A percentile compares a stretch with the other conserved stretches of the same genome.
Conservation (phyloP, 1,140 invertebrate genomes). For the Drosophila parvula region DNA sequence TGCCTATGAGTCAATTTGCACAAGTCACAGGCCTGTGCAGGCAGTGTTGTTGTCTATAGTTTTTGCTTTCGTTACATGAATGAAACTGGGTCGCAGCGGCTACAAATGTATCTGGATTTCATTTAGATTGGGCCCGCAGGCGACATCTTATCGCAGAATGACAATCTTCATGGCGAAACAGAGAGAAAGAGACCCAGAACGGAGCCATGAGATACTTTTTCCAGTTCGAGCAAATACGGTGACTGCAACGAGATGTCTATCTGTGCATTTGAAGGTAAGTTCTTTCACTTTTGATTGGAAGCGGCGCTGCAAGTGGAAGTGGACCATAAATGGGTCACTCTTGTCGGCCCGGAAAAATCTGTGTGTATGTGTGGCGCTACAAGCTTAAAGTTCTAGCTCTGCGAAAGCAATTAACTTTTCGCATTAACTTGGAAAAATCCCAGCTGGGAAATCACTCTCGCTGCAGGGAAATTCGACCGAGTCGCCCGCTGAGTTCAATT, state of each 20-base stretch:
- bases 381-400: constrained; percentile 46
- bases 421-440: constrained; percentile 25
- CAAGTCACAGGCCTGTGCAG: constrained; percentile 49
- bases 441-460: constrained; percentile 40
- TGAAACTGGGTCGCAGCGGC: constrained; percentile 65
- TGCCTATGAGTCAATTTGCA: constrained; percentile 71
- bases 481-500: constrained; percentile 24
- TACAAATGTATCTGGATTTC: constrained; percentile 80
- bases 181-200: constrained; percentile 22
- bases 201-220: constrained; percentile 63
- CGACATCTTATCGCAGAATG: constrained; percentile 64
- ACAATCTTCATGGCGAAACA: constrained; percentile 51
- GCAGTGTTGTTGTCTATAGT: constrained; percentile 38
- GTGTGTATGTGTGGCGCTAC: constrained; percentile 2
- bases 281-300: constrained; percentile 76
- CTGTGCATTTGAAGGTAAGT: constrained; percentile 72
- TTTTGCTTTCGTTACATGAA: constrained; percentile 73
- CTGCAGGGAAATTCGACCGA: neutral
- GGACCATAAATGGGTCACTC: constrained; percentile 59
- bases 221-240: constrained; percentile 59
- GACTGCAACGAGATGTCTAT: constrained; percentile 66
- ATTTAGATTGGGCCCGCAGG: constrained; percentile 66
- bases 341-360: constrained; percentile 30
- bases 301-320: constrained; percentile 28
- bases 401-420: constrained; percentile 56